A percentile compares a stretch with the other conserved stretches of the same genome.
phyloP scores from a whole-genome alignment of 2,888 invertebrate species.

The Podotricha telesiphe region DNA sequence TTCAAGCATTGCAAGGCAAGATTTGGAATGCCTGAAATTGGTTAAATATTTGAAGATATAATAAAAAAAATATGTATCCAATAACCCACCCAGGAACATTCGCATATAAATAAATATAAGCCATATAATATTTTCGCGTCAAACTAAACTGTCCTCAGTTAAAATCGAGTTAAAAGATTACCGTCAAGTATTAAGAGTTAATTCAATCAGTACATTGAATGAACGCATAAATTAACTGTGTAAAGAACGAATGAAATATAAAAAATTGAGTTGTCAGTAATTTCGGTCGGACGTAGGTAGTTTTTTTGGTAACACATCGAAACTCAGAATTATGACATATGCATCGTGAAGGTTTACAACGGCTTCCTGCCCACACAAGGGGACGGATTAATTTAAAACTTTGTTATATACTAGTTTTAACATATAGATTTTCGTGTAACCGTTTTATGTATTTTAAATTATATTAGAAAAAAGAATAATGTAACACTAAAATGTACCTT shows the following conservation, averaged over 20 bases:
- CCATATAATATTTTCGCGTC: constrained; percentile 4
- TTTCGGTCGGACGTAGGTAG: constrained; percentile 44
- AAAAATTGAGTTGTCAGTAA: constrained; percentile 49
- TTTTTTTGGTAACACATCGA: constrained; percentile 32
- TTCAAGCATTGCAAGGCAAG: too few species aligned
- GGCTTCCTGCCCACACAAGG: constrained; percentile 42
- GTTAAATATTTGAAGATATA: too few species aligned
- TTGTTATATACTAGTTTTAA: background rate
- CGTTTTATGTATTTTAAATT: background rate
- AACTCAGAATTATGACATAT: constrained; percentile 54
- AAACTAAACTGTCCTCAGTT: constrained; percentile 26
- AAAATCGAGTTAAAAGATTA: constrained; percentile 33
- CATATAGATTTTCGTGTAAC: background rate
- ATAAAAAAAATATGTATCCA: background rate
- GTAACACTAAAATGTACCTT: too few species aligned
- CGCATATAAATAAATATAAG: constrained; percentile 6
- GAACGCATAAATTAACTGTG: constrained; percentile 10
- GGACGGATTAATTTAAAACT: constrained; percentile 6
- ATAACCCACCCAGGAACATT: background rate
- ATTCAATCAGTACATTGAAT: constrained; percentile 31
- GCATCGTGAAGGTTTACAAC: constrained; percentile 39
- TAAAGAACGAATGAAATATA: constrained; percentile 13
- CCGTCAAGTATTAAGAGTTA: constrained; percentile 27
- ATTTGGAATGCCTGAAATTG: too few species aligned
- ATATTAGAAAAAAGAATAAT: too few species aligned